Evolutionary conservation across 2,797 vertebrate species (phyloP), one percentile per base, ranked within the genome.

Genomic region (Acanthornis magna): DNA sequence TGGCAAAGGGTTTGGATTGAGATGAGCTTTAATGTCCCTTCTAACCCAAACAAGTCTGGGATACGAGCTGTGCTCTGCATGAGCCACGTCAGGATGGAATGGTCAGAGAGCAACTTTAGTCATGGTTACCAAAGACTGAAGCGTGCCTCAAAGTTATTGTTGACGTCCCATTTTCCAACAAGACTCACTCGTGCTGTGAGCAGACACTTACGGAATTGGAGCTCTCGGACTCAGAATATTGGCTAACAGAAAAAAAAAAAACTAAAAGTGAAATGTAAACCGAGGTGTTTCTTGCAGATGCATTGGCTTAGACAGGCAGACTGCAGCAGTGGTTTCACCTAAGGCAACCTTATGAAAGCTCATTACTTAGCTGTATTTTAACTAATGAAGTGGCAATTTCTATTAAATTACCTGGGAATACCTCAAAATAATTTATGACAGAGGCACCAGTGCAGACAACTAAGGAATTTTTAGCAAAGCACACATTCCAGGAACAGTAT

Each of bases 151-250:
- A 34, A 73, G 34, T 23, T 54, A 17, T 25, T 42, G 16, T 30
- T 45, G 61, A 88, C 83, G 48, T 34, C 22, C 48, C 25, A 23
- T 66, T 86, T 80, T 53, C 47, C 34, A 76, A 19, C 23, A 22
- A 43, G 47, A 30, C 34, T 65, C 51, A 4, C 34, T 21, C 0
- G 0, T 30, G 32, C 51, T 51, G 20, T 3, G 13, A 66, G 45
- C 57, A 78, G 73, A 63, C 48, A 15, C 22, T 72, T 40, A 16
- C 3, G n/a, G 42, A 58, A 58, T 18, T 53, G 57, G 47, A 50
- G 58, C 73, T 62, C 48, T 50, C 42, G 58, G 47, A 29, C 26
- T 74, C 50, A 13, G 15, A 7, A 15, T 10, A 32, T 1, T 54
- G 54, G 11, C 10, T 45, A 57, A 51, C 3, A 67, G 42, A 55